These are phyloP conservation scores for Adineta ricciae DNA, from an alignment of 2,888 invertebrate genomes.

Conservation along the genomic window DNA sequence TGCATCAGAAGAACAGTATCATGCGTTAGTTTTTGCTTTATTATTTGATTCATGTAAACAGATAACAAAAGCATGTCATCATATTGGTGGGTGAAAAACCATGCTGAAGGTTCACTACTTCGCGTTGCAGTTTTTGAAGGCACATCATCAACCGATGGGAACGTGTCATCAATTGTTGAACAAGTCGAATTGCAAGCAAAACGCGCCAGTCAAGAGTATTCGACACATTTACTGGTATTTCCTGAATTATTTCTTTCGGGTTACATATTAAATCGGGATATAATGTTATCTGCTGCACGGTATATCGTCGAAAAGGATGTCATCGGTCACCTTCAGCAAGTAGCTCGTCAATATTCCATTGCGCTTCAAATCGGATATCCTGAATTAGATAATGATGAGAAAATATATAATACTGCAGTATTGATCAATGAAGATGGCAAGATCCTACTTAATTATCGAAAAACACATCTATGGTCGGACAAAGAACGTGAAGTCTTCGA, in stretches of 20 bases:
- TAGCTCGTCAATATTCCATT: neutral
- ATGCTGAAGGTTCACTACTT: neutral
- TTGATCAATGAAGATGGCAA: neutral
- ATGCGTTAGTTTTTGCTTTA: too few relatives aligned
- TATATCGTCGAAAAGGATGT: neutral
- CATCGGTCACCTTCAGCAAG: neutral
- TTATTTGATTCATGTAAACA: neutral
- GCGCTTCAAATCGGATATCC: constrained; percentile 1
- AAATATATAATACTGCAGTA: neutral
- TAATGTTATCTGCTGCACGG: neutral
- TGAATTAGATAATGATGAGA: neutral
- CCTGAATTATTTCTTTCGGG: neutral
- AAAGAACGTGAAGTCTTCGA: neutral
- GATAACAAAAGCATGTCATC: neutral
- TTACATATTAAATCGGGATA: neutral
- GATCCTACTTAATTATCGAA: neutral
- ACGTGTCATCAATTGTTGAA: neutral
- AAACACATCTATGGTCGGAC: neutral
- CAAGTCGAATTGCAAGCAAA: neutral
- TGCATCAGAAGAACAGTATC: too few relatives aligned
- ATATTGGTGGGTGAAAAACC: neutral
- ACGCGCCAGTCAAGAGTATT: neutral
- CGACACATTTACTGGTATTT: neutral
- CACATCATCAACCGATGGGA: neutral
- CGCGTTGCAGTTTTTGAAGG: neutral